These are phyloP conservation scores for Ptycholaimellus sp. DNA, from an alignment of 2,888 invertebrate species.

Conservation along the genomic window DNA sequence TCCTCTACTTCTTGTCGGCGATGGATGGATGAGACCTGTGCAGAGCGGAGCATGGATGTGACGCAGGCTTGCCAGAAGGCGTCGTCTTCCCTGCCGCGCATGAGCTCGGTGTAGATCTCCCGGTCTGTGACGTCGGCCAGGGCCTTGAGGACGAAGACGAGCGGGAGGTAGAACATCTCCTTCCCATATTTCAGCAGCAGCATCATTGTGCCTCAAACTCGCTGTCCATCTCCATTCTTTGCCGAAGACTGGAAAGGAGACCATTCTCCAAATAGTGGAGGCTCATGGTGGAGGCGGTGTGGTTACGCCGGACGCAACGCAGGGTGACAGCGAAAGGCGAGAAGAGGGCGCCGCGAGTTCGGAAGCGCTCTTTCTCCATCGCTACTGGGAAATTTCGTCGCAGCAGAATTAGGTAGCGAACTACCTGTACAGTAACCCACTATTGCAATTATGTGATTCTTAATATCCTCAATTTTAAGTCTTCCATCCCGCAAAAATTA, in stretches of 20 bases:
- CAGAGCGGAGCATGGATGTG: constrained; percentile 17
- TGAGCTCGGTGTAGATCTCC: constrained; percentile 8
- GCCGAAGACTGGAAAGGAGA: not conserved
- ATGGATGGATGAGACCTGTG: too few relatives aligned
- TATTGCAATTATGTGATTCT: not conserved
- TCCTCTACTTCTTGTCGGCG: too few relatives aligned
- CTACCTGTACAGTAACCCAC: constrained; percentile 19
- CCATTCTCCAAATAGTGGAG: constrained; percentile 80
- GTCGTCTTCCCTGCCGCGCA: constrained; percentile 13
- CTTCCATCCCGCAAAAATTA: too few relatives aligned
- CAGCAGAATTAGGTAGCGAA: constrained; percentile 25
- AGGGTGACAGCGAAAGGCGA: constrained; percentile 64
- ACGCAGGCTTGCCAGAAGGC: constrained; percentile 20
- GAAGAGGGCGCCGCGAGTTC: constrained; percentile 55
- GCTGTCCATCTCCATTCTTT: not conserved
- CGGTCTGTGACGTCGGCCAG: constrained; percentile 15
- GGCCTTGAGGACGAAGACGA: constrained; percentile 58
- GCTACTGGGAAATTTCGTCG: constrained; percentile 21
- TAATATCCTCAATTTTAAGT: not conserved
- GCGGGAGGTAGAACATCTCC: constrained; percentile 59
- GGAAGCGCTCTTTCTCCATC: constrained; percentile 30
- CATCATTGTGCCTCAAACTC: not conserved
- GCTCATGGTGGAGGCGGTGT: constrained; percentile 52
- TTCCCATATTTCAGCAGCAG: constrained; percentile 36
- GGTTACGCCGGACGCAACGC: constrained; percentile 43